Conservation (phyloP, 2,888 invertebrate genomes). For the Laothoe populi region DNA sequence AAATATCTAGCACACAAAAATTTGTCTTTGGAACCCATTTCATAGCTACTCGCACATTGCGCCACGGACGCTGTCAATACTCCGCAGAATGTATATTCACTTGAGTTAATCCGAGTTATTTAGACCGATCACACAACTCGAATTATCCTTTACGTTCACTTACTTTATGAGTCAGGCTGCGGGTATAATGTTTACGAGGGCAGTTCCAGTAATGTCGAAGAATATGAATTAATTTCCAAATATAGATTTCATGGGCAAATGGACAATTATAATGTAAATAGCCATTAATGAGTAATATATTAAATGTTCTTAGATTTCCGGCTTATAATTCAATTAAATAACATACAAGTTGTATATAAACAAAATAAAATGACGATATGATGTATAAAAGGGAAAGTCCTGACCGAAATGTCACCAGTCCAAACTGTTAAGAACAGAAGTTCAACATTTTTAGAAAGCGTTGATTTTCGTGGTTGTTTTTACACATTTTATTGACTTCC, state of each 20-base stretch:
- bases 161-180: background rate
- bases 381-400: background rate
- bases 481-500: no score
- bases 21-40: no score
- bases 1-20: no score
- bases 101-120: conserved; percentile 19
- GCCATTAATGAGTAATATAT: background rate
- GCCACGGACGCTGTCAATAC: no score
- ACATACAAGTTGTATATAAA: background rate
- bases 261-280: background rate
- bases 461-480: no score
- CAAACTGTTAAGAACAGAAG: no score
- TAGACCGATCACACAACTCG: conserved; percentile 17
- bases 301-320: no score
- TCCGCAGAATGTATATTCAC: conserved; percentile 10
- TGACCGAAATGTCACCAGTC: no score
- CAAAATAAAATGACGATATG: background rate
- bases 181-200: conserved; percentile 14
- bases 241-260: background rate
- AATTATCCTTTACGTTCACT: conserved; percentile 14
- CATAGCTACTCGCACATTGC: no score
- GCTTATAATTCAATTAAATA: background rate
- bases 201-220: background rate
- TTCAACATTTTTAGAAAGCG: no score
- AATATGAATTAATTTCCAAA: background rate